These are phyloP conservation scores for Penaeus monodon DNA, from an alignment of 2,888 invertebrate genomes.

Conservation along the genomic window DNA sequence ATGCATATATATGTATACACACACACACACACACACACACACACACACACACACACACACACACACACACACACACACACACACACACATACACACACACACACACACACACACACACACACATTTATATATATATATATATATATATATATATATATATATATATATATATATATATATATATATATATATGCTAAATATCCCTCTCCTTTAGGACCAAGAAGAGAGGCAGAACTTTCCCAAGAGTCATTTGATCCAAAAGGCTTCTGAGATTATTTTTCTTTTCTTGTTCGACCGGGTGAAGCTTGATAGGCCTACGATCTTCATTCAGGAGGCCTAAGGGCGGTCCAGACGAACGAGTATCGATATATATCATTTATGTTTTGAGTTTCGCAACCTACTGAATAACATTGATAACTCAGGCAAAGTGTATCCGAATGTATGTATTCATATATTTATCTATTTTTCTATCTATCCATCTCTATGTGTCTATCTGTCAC, in stretches of 20 bases:
- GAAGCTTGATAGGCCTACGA: too few relatives aligned
- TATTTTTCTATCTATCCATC: too few relatives aligned
- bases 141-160: slow-evolving; percentile 4
- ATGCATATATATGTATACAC: not conserved
- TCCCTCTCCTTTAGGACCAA: too few relatives aligned
- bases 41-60: not conserved
- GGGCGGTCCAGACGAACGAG: too few relatives aligned
- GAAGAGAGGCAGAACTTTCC: too few relatives aligned
- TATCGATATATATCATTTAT: too few relatives aligned
- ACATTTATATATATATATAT: not conserved
- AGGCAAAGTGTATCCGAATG: too few relatives aligned
- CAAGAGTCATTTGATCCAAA: not conserved
- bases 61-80: not conserved
- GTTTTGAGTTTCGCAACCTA: too few relatives aligned
- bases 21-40: not conserved
- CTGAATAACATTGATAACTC: too few relatives aligned
- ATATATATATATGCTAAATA: not conserved
- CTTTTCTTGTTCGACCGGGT: not conserved
- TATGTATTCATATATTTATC: too few relatives aligned
- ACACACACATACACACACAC: not conserved
- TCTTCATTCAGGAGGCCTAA: too few relatives aligned
- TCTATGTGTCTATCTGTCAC: too few relatives aligned
- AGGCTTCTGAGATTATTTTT: not conserved
- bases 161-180: slow-evolving; percentile 13
- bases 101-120: not conserved